These are phyloP conservation scores for Indri indri DNA, from an alignment of 2,113 vertebrate genomes.

Conservation along the genomic window DNA sequence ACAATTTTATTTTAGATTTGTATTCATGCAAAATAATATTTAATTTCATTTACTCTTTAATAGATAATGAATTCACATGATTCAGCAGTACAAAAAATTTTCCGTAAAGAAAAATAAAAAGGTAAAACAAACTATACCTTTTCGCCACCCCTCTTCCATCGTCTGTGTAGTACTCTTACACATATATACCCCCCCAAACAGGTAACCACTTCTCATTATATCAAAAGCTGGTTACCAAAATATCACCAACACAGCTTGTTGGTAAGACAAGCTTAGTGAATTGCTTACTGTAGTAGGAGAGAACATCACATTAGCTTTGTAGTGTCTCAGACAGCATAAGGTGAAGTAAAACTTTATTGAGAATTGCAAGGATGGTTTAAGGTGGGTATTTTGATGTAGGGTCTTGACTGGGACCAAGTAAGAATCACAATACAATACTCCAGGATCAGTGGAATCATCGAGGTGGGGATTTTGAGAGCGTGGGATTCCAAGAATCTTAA, in stretches of 20 bases:
- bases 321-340: not conserved
- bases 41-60: constrained; percentile 1
- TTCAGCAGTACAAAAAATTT: not conserved
- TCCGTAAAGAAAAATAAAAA: not conserved
- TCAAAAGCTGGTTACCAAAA: not conserved
- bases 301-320: not conserved
- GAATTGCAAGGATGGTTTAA: not conserved
- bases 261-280: not conserved
- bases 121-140: not conserved
- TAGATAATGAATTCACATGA: not conserved
- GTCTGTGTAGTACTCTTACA: not conserved
- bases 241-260: not conserved
- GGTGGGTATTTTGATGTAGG: not conserved
- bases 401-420: not conserved
- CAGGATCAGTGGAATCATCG: not conserved
- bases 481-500: not conserved
- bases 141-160: not conserved
- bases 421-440: not conserved
- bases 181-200: not conserved
- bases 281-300: not conserved
- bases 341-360: not conserved
- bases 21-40: not conserved
- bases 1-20: not conserved
- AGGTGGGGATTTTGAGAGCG: not conserved
- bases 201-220: not conserved